phyloP scores from a whole-genome alignment of 2,888 invertebrate species.

The Hanleya hanleyi region DNA sequence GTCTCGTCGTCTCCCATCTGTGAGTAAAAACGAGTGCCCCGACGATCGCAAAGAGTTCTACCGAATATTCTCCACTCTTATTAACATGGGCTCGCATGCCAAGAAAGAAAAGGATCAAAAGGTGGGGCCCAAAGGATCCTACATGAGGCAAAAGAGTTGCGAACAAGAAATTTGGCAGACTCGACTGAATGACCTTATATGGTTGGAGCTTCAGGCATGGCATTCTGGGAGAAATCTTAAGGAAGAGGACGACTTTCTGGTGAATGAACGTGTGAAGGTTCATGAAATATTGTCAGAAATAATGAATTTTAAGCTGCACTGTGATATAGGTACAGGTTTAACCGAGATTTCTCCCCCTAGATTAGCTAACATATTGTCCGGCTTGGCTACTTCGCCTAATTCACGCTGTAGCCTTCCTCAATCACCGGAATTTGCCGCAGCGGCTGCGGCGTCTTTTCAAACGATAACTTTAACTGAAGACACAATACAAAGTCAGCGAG shows the following conservation, averaged over 20 bases:
- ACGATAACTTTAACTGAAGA: constrained; percentile 49
- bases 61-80: constrained; percentile 82
- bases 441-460: constrained; percentile 37
- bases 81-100: constrained; percentile 78
- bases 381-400: not conserved
- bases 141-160: constrained; percentile 77
- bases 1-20: constrained; percentile 33
- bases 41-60: constrained; percentile 62
- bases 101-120: constrained; percentile 64
- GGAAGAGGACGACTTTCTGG: constrained; percentile 86
- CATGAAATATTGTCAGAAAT: constrained; percentile 83
- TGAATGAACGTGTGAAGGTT: constrained; percentile 83
- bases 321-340: not conserved
- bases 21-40: constrained; percentile 49
- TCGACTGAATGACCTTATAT: constrained; percentile 90
- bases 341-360: not conserved
- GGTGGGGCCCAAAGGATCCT: constrained; percentile 40
- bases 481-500: constrained; percentile 80
- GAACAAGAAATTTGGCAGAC: constrained; percentile 93
- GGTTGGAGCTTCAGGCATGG: constrained; percentile 92
- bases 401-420: not conserved
- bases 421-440: not conserved
- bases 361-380: not conserved
- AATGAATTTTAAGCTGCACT: constrained; percentile 81
- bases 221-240: constrained; percentile 77